Evolutionary conservation across 1,140 invertebrate species (phyloP).

Genomic region (Panulirus ornatus): DNA sequence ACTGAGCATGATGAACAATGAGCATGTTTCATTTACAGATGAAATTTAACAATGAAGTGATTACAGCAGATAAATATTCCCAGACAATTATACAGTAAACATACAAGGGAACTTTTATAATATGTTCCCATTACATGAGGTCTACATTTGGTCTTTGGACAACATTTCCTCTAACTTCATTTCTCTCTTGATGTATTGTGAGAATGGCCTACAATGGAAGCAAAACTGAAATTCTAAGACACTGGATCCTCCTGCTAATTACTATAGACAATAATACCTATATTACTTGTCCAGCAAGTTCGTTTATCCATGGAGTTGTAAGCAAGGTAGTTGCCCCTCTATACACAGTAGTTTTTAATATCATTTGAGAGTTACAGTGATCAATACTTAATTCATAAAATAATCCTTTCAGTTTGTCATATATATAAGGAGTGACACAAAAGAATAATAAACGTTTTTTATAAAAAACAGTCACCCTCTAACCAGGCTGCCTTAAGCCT

Average conservation of each 20-base stretch:
- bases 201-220: background rate
- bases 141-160: background rate
- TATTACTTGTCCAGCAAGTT: constrained; percentile 16
- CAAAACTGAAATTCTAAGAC: background rate
- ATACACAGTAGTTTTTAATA: background rate
- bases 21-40: constrained; percentile 16
- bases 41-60: constrained; percentile 6
- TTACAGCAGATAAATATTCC: constrained; percentile 23
- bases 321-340: background rate
- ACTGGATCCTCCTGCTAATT: background rate
- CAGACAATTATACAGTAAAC: background rate
- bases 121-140: background rate
- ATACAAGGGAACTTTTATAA: background rate
- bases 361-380: background rate
- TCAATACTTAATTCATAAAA: background rate
- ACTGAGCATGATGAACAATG: constrained; percentile 5
- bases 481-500: background rate
- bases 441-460: background rate
- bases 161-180: background rate
- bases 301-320: background rate
- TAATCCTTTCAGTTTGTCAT: background rate
- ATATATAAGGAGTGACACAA: background rate
- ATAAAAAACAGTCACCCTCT: background rate
- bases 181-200: background rate
- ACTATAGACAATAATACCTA: background rate